Base-by-base conservation (phyloP, 2,113 vertebrate species). In the Lampris incognitus region DNA sequence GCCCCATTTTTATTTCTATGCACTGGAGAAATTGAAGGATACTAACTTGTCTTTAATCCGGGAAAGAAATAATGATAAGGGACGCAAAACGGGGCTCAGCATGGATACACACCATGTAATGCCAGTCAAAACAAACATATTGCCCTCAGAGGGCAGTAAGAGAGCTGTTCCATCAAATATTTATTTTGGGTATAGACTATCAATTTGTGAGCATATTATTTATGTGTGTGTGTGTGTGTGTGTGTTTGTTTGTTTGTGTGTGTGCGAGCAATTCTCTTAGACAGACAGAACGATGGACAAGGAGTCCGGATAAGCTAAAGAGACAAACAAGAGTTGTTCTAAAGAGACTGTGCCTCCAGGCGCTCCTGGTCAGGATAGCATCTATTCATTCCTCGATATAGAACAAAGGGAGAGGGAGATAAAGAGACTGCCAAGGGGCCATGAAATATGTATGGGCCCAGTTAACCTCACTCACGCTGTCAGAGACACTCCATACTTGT, bases 391-490 rank as follows among this genome's bases (percentile, higher is more conserved):
- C 73, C 72, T 71, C 7, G 0, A 59, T 76, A 64, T 40, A 54
- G 76, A 88, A 72, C 71, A 88, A 89, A 82, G 44, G 71, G 56
- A 58, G 48, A 56, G 24, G 24, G 39, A 51, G 66, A 85, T 81
- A 70, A 74, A 76, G 46, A 69, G 74, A 83, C 41, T 61, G 84
- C 11, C 36, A 51, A 51, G 66, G 67, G 72, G 60, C 51, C 69
- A 85, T 91, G 76, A 84, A 88, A 90, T 87, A 92, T 93, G 73
- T 63, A 91, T 91, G 70, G 58, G 44, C 62, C 58, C 71, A 69
- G 65, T 89, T 93, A 87, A 87, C 86, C 81, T 85, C 73, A 59
- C 66, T 75, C 66, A 76, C 51, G 36, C 54, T 65, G 68, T 68
- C 78, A 83, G 50, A 46, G 69, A 68, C 61, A 71, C 59, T 85